Base-by-base conservation (phyloP, 1,140 invertebrate species). In the Drosophila tristis region DNA sequence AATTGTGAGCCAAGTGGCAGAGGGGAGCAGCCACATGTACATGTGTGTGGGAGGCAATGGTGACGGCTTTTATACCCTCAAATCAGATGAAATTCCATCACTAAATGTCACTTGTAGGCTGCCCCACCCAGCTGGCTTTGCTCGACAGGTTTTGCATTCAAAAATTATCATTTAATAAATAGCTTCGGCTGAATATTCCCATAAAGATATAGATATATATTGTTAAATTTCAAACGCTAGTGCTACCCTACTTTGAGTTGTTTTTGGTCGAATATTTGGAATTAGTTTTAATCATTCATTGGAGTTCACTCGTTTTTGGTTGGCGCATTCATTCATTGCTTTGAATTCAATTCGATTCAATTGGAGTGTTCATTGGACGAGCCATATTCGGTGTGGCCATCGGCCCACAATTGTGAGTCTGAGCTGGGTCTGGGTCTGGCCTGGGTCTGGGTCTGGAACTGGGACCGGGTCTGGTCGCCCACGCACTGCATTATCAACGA, bases 301-400 rank as follows among this genome's bases (percentile, higher is more conserved):
- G 29, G 23, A 42, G 15, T 43, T 44, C 0, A 11, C 42, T 53
- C 13, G 48, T 16, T 43, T 78, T 79, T 44, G 66, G 76, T 71
- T 20, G 20, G 66, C 70, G 76, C 58, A 45, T 50, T 20, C 20
- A 20, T 20, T 20, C 20, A 54, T 58, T 5, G 35, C 35, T 39
- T 55, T 16, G 13, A 23, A 75, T 39, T 25, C 42, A 76, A 70
- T 61, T 53, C 47, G 59, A 75, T 87, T 86, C 59, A 74, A 75
- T 86, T 81, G 65, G 48, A 63, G 78, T 86, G 78, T 35, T 68
- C 74, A 81, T 87, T 86, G 81, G 86, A 58, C 62, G 39, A 47
- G 2, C 81, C 82, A 64, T 86, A 78, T 86, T 87, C 75, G 81
- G 81, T 63, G 77, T 23, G 23, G 55, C 63, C 76, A 45, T 72